Base-by-base conservation (phyloP, 2,888 invertebrate genomes). In the Thecocarcelia acutangulata region DNA sequence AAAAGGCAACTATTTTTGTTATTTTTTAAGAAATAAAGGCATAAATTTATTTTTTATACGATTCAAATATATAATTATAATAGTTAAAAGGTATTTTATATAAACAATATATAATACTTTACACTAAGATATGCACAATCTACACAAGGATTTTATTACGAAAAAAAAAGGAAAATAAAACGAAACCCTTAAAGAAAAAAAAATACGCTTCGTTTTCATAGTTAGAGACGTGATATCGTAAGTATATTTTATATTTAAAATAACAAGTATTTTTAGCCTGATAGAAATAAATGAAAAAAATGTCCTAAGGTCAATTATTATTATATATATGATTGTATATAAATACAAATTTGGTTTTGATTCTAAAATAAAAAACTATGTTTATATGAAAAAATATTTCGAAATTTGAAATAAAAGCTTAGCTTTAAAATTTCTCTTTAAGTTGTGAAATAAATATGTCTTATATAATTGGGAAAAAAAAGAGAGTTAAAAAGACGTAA, bases 1-100 rank as follows among this genome's bases (percentile, higher is more conserved):
- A 33, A 1, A 44, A 52, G 44, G n/a, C 37, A 72, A 52, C 70
- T 9, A 48, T 28, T 50, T 15, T 28, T 52, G 24, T 33, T 66
- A 48, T 37, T 24, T 13, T 66, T 74, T 40, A 58, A 74, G 21
- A 74, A 74, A 74, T 46, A 69, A 63, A 69, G 44, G 59, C 69
- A 56, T 56, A 46, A 33, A 33, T 33, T 33, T 63, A 28, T 77
- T 76, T 77, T 17, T 54, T 17, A 46, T 70, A 63, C 63, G 40
- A 77, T 56, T 70, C 33, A 40, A 77, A 77, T 63, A 95, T 78
- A 63, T 69, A 70, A 63, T 63, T 28, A 50, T 50, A 66, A 58
- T 64, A 59, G 33, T 46, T 42, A 54, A 61, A 69, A 52, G 54
- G 17, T 56, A 40, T 13, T 54, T 66, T 73, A 64, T 64, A 78